Evolutionary conservation across 2,797 vertebrate genomes (phyloP).

Genomic region (Columba guinea): DNA sequence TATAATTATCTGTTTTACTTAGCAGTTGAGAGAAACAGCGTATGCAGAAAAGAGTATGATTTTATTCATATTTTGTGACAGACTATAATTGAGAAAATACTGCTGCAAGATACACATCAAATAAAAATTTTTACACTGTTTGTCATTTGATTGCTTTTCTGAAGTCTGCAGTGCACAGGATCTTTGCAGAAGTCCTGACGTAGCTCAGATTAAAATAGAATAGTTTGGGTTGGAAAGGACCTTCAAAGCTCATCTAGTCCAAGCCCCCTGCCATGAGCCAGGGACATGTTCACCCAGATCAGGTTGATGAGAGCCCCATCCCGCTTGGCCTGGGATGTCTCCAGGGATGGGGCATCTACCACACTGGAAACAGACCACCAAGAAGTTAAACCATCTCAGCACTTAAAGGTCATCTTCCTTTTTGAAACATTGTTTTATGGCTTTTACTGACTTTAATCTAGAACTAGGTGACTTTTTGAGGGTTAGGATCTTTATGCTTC

Average conservation of each 20-base stretch:
- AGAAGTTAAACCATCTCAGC: background rate
- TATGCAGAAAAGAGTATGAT: constrained; percentile 35
- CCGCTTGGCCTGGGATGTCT: too few species aligned
- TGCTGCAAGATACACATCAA: constrained; percentile 58
- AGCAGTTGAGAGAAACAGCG: background rate
- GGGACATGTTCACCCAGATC: too few species aligned
- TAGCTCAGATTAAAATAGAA: background rate
- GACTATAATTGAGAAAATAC: constrained; percentile 56
- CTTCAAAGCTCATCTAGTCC: too few species aligned
- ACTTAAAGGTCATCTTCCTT: background rate
- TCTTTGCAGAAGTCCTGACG: background rate
- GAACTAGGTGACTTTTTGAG: background rate
- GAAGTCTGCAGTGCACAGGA: background rate
- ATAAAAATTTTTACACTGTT: constrained; percentile 77
- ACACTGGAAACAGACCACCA: background rate
- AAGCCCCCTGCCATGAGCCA: too few species aligned
- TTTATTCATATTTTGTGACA: constrained; percentile 64
- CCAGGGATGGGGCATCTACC: too few species aligned
- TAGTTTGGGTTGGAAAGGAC: too few species aligned
- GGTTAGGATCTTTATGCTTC: background rate
- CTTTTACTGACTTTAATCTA: background rate
- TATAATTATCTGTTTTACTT: constrained; percentile 74
- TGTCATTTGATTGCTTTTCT: constrained; percentile 44
- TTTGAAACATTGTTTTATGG: background rate
- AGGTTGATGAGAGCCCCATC: too few species aligned